phyloP scores from a whole-genome alignment of 2,113 vertebrate species.

The Scolopax mira region DNA sequence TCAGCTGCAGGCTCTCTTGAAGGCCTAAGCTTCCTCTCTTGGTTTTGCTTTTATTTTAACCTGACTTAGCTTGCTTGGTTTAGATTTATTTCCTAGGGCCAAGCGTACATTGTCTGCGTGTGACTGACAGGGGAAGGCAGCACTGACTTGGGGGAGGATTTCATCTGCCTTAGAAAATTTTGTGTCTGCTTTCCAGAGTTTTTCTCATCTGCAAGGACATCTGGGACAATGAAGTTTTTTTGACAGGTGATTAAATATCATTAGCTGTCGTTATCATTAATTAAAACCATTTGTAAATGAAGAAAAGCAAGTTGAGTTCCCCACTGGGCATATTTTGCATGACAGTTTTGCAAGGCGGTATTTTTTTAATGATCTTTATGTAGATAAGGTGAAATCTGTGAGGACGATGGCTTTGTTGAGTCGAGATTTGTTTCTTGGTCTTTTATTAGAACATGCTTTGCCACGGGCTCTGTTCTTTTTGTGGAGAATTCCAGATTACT shows the following conservation, averaged over 20 bases:
- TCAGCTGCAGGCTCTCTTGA: not conserved
- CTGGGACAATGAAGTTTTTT: not conserved
- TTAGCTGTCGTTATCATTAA: slow-evolving; percentile 40
- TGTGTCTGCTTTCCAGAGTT: not conserved
- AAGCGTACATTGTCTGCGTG: not conserved
- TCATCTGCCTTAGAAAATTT: not conserved
- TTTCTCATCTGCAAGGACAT: slow-evolving; percentile 8
- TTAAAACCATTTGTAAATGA: slow-evolving; percentile 41
- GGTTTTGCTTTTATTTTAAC: not conserved
- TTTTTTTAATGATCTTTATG: slow-evolving; percentile 13
- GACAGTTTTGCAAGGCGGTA: slow-evolving; percentile 8
- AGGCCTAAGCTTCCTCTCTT: not conserved
- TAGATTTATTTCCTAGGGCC: not conserved
- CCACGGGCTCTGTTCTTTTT: not conserved
- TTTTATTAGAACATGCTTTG: slow-evolving; percentile 21
- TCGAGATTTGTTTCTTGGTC: slow-evolving; percentile 2
- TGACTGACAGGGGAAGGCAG: not conserved
- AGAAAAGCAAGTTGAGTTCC: slow-evolving; percentile 9
- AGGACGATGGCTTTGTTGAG: not conserved
- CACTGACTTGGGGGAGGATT: not conserved
- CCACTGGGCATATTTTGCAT: slow-evolving; percentile 8
- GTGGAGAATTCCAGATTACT: not conserved
- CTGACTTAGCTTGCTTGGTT: not conserved
- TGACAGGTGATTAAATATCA: slow-evolving; percentile 40
- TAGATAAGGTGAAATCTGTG: slow-evolving; percentile 27